phyloP scores from a whole-genome alignment of 2,888 invertebrate genomes.

The Plagiodera versicolora region DNA sequence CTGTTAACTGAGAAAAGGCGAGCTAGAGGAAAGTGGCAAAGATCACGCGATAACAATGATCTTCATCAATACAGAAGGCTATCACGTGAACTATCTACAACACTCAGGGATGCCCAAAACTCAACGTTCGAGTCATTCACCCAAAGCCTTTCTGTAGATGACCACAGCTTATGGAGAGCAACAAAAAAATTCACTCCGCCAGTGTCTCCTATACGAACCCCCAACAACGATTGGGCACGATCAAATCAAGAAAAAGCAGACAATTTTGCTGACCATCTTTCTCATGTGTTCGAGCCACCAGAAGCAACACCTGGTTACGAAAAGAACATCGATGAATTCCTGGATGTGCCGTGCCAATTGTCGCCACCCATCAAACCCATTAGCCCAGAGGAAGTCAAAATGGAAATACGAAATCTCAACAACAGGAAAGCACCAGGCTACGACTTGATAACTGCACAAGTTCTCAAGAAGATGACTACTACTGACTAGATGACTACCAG shows the following conservation, averaged over 20 bases:
- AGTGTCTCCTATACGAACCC: not conserved
- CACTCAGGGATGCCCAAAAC: not conserved
- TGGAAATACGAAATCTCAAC: too few relatives aligned
- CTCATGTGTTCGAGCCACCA: not conserved
- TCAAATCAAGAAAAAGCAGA: conserved; percentile 5
- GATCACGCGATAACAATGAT: not conserved
- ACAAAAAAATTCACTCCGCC: not conserved
- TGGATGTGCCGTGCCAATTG: too few relatives aligned
- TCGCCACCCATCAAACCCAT: too few relatives aligned
- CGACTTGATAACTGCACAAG: not conserved
- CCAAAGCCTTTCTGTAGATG: too few relatives aligned
- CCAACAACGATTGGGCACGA: not conserved
- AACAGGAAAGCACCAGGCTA: not conserved
- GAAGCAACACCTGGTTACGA: not conserved
- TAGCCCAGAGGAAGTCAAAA: too few relatives aligned
- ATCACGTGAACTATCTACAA: conserved; percentile 1
- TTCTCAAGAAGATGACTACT: not conserved
- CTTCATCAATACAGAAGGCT: not conserved
- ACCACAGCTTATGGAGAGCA: too few relatives aligned
- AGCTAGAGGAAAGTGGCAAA: conserved; percentile 5
- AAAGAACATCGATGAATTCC: not conserved
- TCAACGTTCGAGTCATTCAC: too few relatives aligned
- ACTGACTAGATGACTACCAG: not conserved
- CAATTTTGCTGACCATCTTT: conserved; percentile 4
- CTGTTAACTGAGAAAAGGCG: conserved; percentile 5